phyloP scores from a whole-genome alignment of 1,140 invertebrate genomes.

The Cydia fagiglandana region DNA sequence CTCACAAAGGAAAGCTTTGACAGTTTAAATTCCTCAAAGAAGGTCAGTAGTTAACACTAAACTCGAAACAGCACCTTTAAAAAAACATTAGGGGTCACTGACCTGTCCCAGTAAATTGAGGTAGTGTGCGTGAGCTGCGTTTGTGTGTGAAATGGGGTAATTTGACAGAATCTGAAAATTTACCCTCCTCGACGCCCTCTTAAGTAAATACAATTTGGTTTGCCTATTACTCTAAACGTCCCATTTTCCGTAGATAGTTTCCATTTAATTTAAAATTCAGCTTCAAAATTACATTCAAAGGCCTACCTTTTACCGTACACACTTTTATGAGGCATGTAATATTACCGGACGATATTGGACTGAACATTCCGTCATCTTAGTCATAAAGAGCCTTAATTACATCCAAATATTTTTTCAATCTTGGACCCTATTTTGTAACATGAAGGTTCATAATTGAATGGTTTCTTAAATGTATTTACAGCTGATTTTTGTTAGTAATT shows the following conservation, averaged over 20 bases:
- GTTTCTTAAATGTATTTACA: neutral
- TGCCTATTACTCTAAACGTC: neutral
- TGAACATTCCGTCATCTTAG: neutral
- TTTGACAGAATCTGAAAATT: too few relatives aligned
- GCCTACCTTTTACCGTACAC: neutral
- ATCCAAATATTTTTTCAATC: neutral
- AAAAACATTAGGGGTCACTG: too few relatives aligned
- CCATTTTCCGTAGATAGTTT: neutral
- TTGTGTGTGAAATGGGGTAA: too few relatives aligned
- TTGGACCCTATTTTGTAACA: neutral
- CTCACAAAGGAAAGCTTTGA: too few relatives aligned
- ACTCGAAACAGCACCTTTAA: too few relatives aligned
- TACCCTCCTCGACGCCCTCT: too few relatives aligned
- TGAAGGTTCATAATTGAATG: neutral
- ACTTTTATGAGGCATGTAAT: conserved; percentile 21
- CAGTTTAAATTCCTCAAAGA: too few relatives aligned
- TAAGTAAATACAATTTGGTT: neutral
- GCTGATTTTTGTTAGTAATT: neutral
- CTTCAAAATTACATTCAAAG: neutral
- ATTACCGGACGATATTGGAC: neutral
- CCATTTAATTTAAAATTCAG: neutral
- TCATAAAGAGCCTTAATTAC: neutral
- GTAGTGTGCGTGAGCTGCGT: too few relatives aligned
- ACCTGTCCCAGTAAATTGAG: too few relatives aligned
- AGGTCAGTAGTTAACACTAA: too few relatives aligned